Evolutionary conservation across 2,888 invertebrate genomes (phyloP).

Genomic region (Orchestes rusci): DNA sequence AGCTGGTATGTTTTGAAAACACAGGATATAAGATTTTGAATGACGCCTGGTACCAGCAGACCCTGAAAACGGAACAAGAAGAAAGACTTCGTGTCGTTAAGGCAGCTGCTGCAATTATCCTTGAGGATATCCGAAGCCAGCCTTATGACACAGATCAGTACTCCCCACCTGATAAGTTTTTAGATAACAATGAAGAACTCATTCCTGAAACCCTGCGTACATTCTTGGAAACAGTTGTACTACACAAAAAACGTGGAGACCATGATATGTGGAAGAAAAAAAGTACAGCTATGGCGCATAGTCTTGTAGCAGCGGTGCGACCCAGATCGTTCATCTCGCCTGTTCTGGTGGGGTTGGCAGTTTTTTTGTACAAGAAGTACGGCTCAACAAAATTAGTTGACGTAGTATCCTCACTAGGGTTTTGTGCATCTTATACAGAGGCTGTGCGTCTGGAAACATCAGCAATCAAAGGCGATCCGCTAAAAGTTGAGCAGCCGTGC

Average conservation of each 20-base stretch:
- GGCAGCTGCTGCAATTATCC: conserved; percentile 27
- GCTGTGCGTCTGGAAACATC: no score
- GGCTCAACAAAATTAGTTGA: conserved; percentile 11
- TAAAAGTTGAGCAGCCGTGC: no score
- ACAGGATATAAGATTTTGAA: conserved; percentile 16
- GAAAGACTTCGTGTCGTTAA: conserved; percentile 25
- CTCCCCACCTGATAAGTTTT: conserved; percentile 12
- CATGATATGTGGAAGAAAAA: not conserved
- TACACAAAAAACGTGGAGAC: not conserved
- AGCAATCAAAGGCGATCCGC: no score
- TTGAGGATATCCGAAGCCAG: conserved; percentile 15
- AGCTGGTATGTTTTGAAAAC: conserved; percentile 12
- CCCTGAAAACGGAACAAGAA: conserved; percentile 4
- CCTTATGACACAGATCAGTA: conserved; percentile 9
- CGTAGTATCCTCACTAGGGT: conserved; percentile 1
- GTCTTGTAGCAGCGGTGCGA: conserved; percentile 5
- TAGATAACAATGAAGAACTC: conserved; percentile 6
- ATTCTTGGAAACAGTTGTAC: conserved; percentile 1
- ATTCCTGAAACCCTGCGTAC: conserved; percentile 2
- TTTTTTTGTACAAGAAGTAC: conserved; percentile 10
- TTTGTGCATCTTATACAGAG: conserved; percentile 4
- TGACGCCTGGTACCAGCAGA: conserved; percentile 13
- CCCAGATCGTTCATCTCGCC: no score
- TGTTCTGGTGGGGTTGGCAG: no score
- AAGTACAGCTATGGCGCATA: not conserved